Conservation (phyloP, 1,140 invertebrate genomes). For the Cotesia typhae region DNA sequence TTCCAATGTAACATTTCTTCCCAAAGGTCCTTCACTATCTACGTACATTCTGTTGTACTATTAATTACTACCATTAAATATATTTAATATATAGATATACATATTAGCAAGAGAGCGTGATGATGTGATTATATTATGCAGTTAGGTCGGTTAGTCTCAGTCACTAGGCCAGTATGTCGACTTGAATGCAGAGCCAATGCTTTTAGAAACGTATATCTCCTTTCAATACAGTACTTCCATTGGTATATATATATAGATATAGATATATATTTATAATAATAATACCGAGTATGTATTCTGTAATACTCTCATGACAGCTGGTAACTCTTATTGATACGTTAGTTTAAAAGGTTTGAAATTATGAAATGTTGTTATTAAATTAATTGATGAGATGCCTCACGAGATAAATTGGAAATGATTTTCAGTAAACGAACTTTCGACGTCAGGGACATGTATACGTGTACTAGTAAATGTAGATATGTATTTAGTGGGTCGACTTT, state of each 20-base stretch:
- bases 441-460: too few species aligned
- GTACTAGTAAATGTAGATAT: too few species aligned
- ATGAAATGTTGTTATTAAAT: too few species aligned
- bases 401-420: too few species aligned
- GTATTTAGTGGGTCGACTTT: too few species aligned
- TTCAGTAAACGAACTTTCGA: too few species aligned
- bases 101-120: slow-evolving; percentile 14
- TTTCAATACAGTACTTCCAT: slow-evolving; percentile 15
- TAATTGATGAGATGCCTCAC: too few species aligned
- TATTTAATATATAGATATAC: neutral
- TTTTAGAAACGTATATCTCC: slow-evolving; percentile 35
- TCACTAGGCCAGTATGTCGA: slow-evolving; percentile 45
- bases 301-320: neutral
- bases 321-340: too few species aligned
- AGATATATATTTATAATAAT: slow-evolving; percentile 6
- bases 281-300: neutral
- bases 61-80: neutral
- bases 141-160: slow-evolving; percentile 40
- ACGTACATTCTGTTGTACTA: neutral
- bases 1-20: too few species aligned
- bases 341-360: too few species aligned
- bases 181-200: slow-evolving; percentile 33
- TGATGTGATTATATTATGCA: slow-evolving; percentile 17
- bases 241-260: neutral
- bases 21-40: neutral